A percentile compares a stretch with the other conserved stretches of the same genome.
phyloP scores from a whole-genome alignment of 2,113 vertebrate species.

The Oryzias melastigma region DNA sequence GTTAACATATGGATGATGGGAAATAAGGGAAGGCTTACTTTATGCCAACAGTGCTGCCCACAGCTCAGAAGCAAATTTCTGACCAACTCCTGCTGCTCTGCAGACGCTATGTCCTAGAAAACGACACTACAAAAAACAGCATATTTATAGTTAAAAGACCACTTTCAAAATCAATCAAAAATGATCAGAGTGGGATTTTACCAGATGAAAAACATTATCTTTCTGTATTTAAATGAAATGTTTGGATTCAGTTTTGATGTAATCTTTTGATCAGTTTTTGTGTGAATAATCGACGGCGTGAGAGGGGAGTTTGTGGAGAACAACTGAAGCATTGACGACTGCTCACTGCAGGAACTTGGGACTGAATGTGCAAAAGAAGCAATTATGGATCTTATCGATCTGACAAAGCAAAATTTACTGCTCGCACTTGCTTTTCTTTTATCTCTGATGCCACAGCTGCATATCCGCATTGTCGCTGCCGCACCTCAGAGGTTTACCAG shows the following conservation, averaged over 20 bases:
- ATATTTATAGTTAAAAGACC: too few species aligned
- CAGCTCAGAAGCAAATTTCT: too few species aligned
- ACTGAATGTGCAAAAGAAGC: constrained; percentile 30
- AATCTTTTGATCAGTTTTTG: not conserved
- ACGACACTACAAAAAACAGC: too few species aligned
- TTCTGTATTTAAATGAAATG: not conserved
- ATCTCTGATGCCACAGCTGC: constrained; percentile 30
- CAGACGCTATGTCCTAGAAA: too few species aligned
- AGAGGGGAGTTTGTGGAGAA: constrained; percentile 13
- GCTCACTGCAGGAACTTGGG: constrained; percentile 28
- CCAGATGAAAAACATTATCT: not conserved
- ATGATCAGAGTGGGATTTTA: too few species aligned
- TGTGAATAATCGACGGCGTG: not conserved
- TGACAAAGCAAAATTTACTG: constrained; percentile 22
- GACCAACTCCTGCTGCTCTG: too few species aligned
- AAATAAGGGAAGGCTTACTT: too few species aligned
- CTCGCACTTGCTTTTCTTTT: constrained; percentile 16
- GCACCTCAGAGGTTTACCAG: constrained; percentile 11
- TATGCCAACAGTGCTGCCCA: too few species aligned
- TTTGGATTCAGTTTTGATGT: not conserved
- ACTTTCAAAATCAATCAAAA: too few species aligned
- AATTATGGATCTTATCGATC: constrained; percentile 44
- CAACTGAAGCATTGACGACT: constrained; percentile 7
- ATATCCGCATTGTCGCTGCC: constrained; percentile 12
- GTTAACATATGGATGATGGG: too few species aligned